Percentiles rank a stretch among this genome's conserved stretches.
Conservation (phyloP, 2,797 vertebrate species). For the Channa striata region DNA sequence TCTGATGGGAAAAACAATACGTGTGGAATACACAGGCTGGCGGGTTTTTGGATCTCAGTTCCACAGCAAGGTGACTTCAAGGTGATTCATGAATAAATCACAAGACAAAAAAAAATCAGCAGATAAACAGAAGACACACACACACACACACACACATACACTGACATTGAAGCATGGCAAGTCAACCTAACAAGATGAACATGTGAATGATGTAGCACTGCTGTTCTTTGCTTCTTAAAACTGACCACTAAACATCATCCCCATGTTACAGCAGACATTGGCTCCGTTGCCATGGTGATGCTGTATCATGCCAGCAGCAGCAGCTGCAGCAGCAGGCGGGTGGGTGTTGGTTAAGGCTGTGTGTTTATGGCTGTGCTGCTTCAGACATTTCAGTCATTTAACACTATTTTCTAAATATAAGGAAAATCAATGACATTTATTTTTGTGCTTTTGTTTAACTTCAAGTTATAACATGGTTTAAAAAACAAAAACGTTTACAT, state of each 20-base stretch:
- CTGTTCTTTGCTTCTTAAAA: conserved; percentile 28
- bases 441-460: background rate
- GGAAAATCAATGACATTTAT: background rate
- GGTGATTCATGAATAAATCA: conserved; percentile 65
- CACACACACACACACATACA: conserved; percentile 4
- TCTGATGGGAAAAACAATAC: conserved; percentile 2
- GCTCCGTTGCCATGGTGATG: conserved; percentile 77
- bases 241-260: conserved; percentile 40
- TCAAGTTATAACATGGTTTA: background rate
- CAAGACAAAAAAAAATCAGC: conserved; percentile 5
- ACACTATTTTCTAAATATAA: conserved; percentile 9
- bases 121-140: conserved; percentile 11
- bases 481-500: no score
- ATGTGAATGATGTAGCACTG: background rate
- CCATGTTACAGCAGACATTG: conserved; percentile 63
- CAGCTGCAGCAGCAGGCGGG: conserved; percentile 41
- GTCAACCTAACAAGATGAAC: background rate
- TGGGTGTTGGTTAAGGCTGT: conserved; percentile 13
- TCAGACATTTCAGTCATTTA: background rate
- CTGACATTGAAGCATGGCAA: background rate
- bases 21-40: conserved; percentile 8
- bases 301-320: conserved; percentile 67
- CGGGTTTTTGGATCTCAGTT: conserved; percentile 39
- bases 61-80: conserved; percentile 79
- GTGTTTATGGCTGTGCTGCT: conserved; percentile 2